These are phyloP conservation scores for Chrysocyon brachyurus DNA, from an alignment of 2,797 vertebrate species.

Conservation along the genomic window DNA sequence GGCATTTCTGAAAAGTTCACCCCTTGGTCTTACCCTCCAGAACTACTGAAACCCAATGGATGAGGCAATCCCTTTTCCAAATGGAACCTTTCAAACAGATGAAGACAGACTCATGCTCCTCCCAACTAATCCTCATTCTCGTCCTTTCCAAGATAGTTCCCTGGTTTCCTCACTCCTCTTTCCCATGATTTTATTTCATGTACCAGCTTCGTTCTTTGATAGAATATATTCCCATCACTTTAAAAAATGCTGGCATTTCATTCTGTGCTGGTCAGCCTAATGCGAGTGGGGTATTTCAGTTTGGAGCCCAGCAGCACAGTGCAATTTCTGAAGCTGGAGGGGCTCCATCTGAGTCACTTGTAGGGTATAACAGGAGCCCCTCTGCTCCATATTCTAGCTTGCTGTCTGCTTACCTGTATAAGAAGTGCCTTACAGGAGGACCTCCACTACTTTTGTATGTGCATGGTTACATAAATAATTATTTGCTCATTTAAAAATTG, in stretches of 20 bases:
- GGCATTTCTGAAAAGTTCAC: neutral
- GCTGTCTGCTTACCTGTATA: neutral
- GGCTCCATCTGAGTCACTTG: neutral
- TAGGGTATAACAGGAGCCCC: no score
- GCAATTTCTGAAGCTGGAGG: neutral
- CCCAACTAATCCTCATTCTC: neutral
- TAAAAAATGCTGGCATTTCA: neutral
- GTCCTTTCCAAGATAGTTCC: no score
- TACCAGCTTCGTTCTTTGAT: neutral
- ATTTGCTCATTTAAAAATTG: neutral
- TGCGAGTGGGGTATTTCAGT: rapidly evolving
- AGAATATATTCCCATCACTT: neutral
- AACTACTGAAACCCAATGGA: neutral
- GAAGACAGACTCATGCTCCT: neutral
- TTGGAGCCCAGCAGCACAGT: neutral
- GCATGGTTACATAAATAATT: neutral
- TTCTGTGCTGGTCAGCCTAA: neutral
- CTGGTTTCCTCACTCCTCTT: neutral
- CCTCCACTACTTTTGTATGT: neutral
- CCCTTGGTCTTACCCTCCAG: neutral
- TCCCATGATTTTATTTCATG: neutral
- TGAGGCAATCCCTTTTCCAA: neutral
- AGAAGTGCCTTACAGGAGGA: neutral
- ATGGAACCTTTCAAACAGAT: neutral
- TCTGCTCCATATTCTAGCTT: neutral